Evolutionary conservation across 2,113 vertebrate species (phyloP), one percentile per base, ranked within the genome.

Genomic region (Nanorana parkeri): DNA sequence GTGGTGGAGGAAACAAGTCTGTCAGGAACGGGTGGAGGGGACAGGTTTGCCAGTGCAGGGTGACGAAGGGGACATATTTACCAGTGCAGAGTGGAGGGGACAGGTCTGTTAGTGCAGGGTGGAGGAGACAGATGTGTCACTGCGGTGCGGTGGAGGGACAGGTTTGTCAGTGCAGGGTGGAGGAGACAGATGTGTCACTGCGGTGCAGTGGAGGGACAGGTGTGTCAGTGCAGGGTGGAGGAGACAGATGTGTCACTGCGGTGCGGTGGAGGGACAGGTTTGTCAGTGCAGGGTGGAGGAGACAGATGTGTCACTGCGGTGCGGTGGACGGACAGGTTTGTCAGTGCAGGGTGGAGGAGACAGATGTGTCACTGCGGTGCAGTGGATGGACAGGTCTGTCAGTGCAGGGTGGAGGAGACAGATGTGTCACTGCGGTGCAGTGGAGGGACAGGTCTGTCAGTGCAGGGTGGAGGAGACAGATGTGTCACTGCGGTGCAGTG

Each of bases 181-280:
- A 75, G 28, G 55, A 52, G 47, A 54, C 20, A 28, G 72, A 61
- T 54, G 54, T 75, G 72, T 75, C 72, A 75, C 5, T 7, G 55
- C 32, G 6, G 32, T 11, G 41, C 41, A 47, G 41, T 13, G 41
- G 2, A 1, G 5, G 41, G 10, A 47, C 1, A 47, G 41, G 11
- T 47, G 2, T 15, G 41, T 47, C 41, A 47, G 41, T 47, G 41
- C 41, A 13, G 41, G 41, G 8, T 47, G 41, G 32, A 36, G 32
- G 32, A 4, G 3, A 36, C 32, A 36, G 32, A 36, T 3, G 3
- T 36, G 6, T 36, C 32, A 36, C 3, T 36, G 32, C 32, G 6
- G 32, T 3, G 6, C 6, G 3, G 55, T 58, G 55, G 16, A 58
- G n/a, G n/a, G 55, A n/a, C 4, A n/a, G 3, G 4, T 58, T 4